These are phyloP conservation scores for Rhagophthalmus giganteus DNA, from an alignment of 2,888 invertebrate species.

Conservation along the genomic window DNA sequence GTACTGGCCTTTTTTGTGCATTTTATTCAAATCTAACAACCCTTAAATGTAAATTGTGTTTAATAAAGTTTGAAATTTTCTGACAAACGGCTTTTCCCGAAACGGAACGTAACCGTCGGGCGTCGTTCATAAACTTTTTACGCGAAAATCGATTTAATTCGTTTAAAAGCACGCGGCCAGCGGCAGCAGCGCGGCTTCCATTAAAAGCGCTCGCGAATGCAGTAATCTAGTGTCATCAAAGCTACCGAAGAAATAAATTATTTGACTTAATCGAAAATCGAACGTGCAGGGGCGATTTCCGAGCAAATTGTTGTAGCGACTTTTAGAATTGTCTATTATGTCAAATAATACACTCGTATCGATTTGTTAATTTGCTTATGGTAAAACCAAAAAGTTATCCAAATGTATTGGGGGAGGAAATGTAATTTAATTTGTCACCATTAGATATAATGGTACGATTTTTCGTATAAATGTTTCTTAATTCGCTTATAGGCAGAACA, in stretches of 20 bases:
- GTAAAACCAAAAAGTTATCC: not conserved
- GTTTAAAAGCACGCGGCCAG: slow-evolving; percentile 15
- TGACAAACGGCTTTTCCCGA: not conserved
- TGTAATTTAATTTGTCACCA: no score
- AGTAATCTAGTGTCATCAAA: slow-evolving; percentile 21
- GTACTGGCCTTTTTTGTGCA: slow-evolving; percentile 22
- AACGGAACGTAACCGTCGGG: not conserved
- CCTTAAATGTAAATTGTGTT: not conserved
- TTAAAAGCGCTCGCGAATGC: slow-evolving; percentile 25
- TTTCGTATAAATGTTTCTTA: no score
- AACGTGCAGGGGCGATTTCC: slow-evolving; percentile 4
- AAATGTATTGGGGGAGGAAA: not conserved
- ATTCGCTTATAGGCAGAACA: no score
- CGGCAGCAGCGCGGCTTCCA: slow-evolving; percentile 9
- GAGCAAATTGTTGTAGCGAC: slow-evolving; percentile 1
- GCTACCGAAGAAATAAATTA: slow-evolving; percentile 19
- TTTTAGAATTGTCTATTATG: not conserved
- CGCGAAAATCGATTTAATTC: slow-evolving; percentile 23
- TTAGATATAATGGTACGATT: no score
- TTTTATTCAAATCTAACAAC: slow-evolving; percentile 12
- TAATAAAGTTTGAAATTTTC: not conserved
- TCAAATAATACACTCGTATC: not conserved
- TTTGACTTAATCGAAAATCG: slow-evolving; percentile 28
- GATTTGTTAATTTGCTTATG: not conserved
- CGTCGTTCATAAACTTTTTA: slow-evolving; percentile 6